A percentile compares a stretch with the other conserved stretches of the same genome.
phyloP scores from a whole-genome alignment of 2,888 invertebrate genomes.

The Furcula furcula region DNA sequence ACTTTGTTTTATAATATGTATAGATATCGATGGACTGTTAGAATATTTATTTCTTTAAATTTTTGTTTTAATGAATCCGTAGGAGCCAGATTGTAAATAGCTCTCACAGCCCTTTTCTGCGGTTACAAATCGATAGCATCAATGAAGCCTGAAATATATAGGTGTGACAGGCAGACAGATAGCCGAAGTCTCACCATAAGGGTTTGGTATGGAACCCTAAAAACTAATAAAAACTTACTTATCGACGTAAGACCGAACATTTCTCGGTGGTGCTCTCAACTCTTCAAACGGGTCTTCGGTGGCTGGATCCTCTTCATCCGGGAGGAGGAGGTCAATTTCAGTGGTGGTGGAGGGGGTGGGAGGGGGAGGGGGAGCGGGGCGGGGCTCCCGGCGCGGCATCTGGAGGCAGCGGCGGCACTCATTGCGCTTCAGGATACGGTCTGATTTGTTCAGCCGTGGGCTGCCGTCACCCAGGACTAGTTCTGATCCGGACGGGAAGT shows the following conservation, averaged over 20 bases:
- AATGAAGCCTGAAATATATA: too few relatives aligned
- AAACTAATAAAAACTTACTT: slow-evolving; percentile 20
- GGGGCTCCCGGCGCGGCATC: slow-evolving; percentile 25
- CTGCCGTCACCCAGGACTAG: slow-evolving; percentile 88
- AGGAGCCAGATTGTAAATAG: too few relatives aligned
- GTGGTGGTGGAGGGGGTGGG: slow-evolving; percentile 19
- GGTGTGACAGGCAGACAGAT: too few relatives aligned
- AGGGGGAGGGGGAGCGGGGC: slow-evolving; percentile 17
- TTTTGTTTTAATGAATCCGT: too few relatives aligned
- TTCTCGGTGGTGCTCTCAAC: too few relatives aligned
- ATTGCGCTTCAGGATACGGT: slow-evolving; percentile 27
- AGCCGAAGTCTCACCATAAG: too few relatives aligned
- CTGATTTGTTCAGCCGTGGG: slow-evolving; percentile 38
- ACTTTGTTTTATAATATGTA: too few relatives aligned
- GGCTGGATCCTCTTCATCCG: slow-evolving; percentile 9
- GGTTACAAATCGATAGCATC: too few relatives aligned
- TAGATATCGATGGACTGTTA: too few relatives aligned
- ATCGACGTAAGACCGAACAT: slow-evolving; percentile 25
- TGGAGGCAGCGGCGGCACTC: slow-evolving; percentile 45
- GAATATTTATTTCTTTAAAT: too few relatives aligned
- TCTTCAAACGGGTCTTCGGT: slow-evolving; percentile 11
- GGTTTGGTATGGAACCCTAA: too few relatives aligned
- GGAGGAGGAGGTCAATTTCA: not conserved
- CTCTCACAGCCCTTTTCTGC: too few relatives aligned
- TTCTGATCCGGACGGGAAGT: slow-evolving; percentile 81